Percentiles rank a stretch among this genome's conserved stretches.
These are phyloP conservation scores for Asbolus verrucosus DNA, from an alignment of 1,140 invertebrate genomes.

Conservation along the genomic window DNA sequence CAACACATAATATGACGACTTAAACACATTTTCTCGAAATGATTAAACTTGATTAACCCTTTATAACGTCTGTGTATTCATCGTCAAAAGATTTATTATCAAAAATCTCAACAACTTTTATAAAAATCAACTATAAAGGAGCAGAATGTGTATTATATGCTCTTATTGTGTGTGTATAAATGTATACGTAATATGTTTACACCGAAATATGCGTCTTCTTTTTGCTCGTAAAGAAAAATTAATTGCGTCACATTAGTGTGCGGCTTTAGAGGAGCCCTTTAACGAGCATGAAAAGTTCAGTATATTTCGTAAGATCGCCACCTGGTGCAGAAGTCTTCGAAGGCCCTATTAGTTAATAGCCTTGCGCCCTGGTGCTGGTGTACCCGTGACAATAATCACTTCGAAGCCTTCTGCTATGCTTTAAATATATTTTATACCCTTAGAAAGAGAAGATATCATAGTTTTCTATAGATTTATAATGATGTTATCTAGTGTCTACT, in stretches of 20 bases:
- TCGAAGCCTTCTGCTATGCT: conserved; percentile 51
- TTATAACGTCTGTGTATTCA: too few species aligned
- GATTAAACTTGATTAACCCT: too few species aligned
- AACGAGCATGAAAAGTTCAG: conserved; percentile 25
- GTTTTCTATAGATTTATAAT: conserved; percentile 62
- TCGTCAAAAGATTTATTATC: too few species aligned
- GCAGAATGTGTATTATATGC: conserved; percentile 26
- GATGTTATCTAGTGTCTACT: conserved; percentile 60
- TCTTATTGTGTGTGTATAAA: conserved; percentile 19
- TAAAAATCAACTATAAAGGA: conserved; percentile 3
- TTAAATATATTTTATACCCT: conserved; percentile 61
- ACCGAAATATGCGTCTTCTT: conserved; percentile 33
- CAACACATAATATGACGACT: too few species aligned
- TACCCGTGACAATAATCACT: conserved; percentile 49
- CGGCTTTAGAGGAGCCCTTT: conserved; percentile 7
- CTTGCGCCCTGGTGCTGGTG: conserved; percentile 27
- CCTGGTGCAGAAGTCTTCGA: conserved; percentile 46
- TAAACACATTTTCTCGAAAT: too few species aligned
- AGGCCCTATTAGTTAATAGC: conserved; percentile 36
- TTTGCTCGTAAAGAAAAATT: conserved; percentile 21
- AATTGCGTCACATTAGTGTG: conserved; percentile 2
- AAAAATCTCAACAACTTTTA: too few species aligned
- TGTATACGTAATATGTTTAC: conserved; percentile 29
- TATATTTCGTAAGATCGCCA: conserved; percentile 42
- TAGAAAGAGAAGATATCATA: conserved; percentile 58